Evolutionary conservation across 1,140 invertebrate genomes (phyloP), one percentile per base, ranked within the genome.

Genomic region (Cydia fagiglandana): DNA sequence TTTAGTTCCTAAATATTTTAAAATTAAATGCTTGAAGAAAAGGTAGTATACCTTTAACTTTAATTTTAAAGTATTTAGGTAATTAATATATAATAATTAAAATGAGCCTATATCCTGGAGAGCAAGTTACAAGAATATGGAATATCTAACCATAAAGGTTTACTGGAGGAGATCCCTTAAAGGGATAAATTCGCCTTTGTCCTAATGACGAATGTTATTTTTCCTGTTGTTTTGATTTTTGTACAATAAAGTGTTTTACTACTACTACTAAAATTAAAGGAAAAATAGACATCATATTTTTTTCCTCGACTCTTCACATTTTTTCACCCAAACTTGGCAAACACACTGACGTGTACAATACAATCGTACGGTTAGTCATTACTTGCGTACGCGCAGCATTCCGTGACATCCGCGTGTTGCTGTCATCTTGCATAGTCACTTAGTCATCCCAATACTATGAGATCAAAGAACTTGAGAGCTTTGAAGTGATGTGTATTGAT

Each of bases 361-460:
- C 13, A 50, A 15, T 15, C 50, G 6, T n/a, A 17, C n/a, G n/a
- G 50, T 53, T 61, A 61, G 17, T 61, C 56, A 61, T 61, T 3
- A n/a, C 17, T 7, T 61, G 56, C 56, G 56, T 61, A 61, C 56
- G 56, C 56, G 56, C 53, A 17, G 3, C n/a, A 6, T 15, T 56
- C 17, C 56, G 56, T 61, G 56, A 61, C 56, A 61, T 61, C 56
- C 56, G 56, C 56, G 17, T 24, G 20, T 41, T 50, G 47, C 53
- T 56, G 53, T 56, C 56, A 61, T 61, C 56, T 61, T 12, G 6
- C 45, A 15, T 12, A 61, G 17, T n/a, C 20, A 61, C 20, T 61
- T 61, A 61, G 56, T 61, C 20, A 61, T 61, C 56, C 45, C 12
- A 47, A 47, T 47, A 15, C 45, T 24, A 24, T 4, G 17, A 20